Evolutionary conservation across 2,113 vertebrate genomes (phyloP).

Genomic region (Sterrhoptilus dennistouni): DNA sequence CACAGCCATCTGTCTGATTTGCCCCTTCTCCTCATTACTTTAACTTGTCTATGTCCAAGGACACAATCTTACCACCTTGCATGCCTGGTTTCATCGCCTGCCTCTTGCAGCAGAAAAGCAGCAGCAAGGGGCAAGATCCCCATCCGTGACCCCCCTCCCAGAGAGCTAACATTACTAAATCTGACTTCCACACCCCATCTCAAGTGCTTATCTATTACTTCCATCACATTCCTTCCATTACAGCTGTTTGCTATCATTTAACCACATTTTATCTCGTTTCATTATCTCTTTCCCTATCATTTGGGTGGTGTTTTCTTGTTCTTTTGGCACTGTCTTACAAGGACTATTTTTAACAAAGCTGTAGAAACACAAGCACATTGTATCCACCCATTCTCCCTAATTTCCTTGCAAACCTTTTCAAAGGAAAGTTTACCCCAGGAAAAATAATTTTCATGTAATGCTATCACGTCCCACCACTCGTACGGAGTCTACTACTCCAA

Average conservation of each 20-base stretch:
- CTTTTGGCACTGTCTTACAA: not conserved
- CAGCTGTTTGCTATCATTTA: not conserved
- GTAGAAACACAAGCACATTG: not conserved
- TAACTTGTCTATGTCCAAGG: conserved; percentile 25
- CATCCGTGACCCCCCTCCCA: accelerated
- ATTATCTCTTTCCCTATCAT: not conserved
- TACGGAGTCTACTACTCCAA: not conserved
- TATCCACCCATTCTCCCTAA: not conserved
- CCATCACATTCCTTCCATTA: not conserved
- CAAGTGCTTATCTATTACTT: not conserved
- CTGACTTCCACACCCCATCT: not conserved
- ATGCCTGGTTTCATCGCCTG: not conserved
- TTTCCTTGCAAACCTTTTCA: not conserved
- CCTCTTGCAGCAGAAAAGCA: not conserved
- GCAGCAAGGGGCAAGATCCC: not conserved
- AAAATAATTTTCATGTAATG: not conserved
- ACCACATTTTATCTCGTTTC: not conserved
- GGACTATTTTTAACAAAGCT: not conserved
- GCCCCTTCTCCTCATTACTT: conserved; percentile 51
- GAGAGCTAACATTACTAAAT: not conserved
- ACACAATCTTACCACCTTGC: not conserved
- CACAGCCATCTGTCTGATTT: conserved; percentile 36
- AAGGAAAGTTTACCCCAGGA: not conserved
- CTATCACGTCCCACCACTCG: not conserved
- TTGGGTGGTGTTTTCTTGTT: not conserved